Evolutionary conservation across 2,888 invertebrate species (phyloP), one percentile per base, ranked within the genome.

Genomic region (Orthosia incerta): DNA sequence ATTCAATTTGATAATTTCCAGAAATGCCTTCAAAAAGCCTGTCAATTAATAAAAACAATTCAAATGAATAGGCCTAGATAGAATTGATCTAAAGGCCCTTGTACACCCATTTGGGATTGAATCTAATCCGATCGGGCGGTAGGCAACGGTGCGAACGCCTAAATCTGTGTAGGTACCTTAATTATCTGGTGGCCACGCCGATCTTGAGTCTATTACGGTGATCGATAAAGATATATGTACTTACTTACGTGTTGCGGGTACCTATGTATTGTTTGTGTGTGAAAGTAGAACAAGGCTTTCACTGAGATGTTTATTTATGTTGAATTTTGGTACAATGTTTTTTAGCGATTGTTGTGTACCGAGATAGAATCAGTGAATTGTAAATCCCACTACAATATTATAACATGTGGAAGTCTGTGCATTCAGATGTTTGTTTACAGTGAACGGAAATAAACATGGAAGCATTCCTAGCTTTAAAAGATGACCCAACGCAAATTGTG

Each of bases 91-190:
- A 70, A 31, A 26, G 56, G 63, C 68, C 75, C 65, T 78, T 80
- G 79, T 83, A 79, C 74, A 75, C 71, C 74, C 81, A 81, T 83
- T 84, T 75, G 61, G 71, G 71, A 75, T 85, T 75, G 69, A 80
- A 86, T 87, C 72, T 80, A 83, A 87, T 82, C 82, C 77, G 74
- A 80, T 84, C 61, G 69, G 69, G 74, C 71, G 65, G 65, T 71
- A 76, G 60, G 69, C 57, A 84, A 63, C 71, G 66, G 74, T 67
- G 73, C 76, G 84, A 73, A 66, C 76, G 48, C 73, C 71, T 60
- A 69, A 82, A 80, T 81, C 78, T 79, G 74, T 79, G 69, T 39
- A 39, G 39, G 39, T 75, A 75, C 80, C 74, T 79, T 86, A 84
- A 84, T 87, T 86, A 83, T 79, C 70, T 59, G 64, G 55, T 72